Conservation (phyloP, 1,140 invertebrate species). For the Lepidostoma basale region DNA sequence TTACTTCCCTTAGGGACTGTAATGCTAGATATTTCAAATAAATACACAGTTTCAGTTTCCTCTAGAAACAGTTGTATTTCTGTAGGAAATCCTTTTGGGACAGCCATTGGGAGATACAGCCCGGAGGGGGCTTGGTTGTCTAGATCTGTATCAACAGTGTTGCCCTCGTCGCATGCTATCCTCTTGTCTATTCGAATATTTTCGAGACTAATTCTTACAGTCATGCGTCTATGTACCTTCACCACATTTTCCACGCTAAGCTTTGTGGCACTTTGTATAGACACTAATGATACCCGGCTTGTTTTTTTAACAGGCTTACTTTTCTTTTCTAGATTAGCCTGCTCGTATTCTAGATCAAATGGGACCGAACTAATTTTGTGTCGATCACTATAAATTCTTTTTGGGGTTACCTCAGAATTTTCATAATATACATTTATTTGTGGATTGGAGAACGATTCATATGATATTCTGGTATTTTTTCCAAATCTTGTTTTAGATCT, state of each 20-base stretch:
- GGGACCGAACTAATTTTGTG: not conserved
- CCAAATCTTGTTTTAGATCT: not conserved
- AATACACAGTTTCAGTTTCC: conserved; percentile 69
- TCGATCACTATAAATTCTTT: not conserved
- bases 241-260: no score
- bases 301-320: not conserved
- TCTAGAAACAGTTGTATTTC: conserved; percentile 66
- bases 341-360: not conserved
- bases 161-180: not conserved
- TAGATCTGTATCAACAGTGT: not conserved
- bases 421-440: not conserved
- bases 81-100: conserved; percentile 49
- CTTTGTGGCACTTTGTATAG: no score
- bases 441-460: not conserved
- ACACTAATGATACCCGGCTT: not conserved
- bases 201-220: not conserved
- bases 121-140: not conserved
- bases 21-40: conserved; percentile 69
- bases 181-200: not conserved
- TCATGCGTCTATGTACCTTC: not conserved
- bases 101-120: conserved; percentile 4
- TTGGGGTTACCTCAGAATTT: conserved; percentile 16
- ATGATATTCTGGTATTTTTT: not conserved
- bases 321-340: not conserved
- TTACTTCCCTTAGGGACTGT: conserved; percentile 64